A percentile compares a stretch with the other conserved stretches of the same genome.
phyloP scores from a whole-genome alignment of 1,140 invertebrate genomes.

The Oscheius sp. region DNA sequence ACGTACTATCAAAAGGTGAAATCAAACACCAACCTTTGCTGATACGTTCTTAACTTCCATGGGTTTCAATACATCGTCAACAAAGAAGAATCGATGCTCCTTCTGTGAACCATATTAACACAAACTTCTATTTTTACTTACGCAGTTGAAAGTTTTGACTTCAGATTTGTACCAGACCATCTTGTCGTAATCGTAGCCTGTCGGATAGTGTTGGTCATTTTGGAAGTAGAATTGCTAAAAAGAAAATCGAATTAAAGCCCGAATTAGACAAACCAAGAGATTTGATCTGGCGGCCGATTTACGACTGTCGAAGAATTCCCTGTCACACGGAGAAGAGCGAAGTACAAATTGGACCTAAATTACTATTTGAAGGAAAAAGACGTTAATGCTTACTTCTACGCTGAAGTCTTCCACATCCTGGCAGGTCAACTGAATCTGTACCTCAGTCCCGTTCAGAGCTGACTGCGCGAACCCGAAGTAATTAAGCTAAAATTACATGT shows the following conservation, averaged over 20 bases:
- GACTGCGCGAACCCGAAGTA: constrained; percentile 56
- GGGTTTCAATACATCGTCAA: neutral
- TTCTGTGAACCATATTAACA: constrained; percentile 41
- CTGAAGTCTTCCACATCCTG: constrained; percentile 15
- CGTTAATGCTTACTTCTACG: constrained; percentile 34
- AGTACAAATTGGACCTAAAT: constrained; percentile 55
- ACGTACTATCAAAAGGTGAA: neutral
- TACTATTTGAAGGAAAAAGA: too few relatives aligned
- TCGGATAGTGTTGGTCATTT: constrained; percentile 49
- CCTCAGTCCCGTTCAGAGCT: constrained; percentile 57
- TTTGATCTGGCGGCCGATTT: constrained; percentile 42
- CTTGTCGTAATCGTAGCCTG: constrained; percentile 50
- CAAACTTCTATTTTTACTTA: constrained; percentile 18
- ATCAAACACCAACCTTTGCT: neutral
- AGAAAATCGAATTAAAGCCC: neutral
- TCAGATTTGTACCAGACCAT: constrained; percentile 54
- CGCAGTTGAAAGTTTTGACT: constrained; percentile 48
- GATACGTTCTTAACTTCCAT: constrained; percentile 16
- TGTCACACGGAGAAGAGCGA: constrained; percentile 58
- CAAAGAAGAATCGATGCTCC: constrained; percentile 14
- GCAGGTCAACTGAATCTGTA: constrained; percentile 50
- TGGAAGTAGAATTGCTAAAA: constrained; percentile 60
- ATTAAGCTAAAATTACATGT: neutral
- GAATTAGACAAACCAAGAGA: constrained; percentile 43
- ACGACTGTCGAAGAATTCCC: constrained; percentile 55